phyloP scores from a whole-genome alignment of 2,797 vertebrate species.

The Lateolabrax maculatus region DNA sequence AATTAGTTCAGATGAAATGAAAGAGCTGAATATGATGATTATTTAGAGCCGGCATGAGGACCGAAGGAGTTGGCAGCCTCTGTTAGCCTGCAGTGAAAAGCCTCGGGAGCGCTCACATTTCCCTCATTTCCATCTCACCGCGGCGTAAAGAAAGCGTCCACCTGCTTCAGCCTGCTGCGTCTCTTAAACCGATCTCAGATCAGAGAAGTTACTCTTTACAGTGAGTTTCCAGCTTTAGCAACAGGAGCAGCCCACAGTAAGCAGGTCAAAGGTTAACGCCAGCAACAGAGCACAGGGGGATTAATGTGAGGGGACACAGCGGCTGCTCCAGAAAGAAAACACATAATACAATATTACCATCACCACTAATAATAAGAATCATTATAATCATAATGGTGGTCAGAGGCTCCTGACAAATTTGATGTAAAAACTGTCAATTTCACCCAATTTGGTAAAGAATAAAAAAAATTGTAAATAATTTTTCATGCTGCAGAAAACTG shows the following conservation, averaged over 20 bases:
- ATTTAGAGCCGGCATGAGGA: slow-evolving; percentile 34
- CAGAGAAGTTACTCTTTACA: background rate
- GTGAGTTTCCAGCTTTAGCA: background rate
- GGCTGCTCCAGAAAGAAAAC: background rate
- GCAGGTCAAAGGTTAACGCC: background rate
- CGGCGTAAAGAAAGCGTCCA: background rate
- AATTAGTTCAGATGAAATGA: slow-evolving; percentile 70
- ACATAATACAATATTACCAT: background rate
- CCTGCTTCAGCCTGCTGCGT: slow-evolving; percentile 2
- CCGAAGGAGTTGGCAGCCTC: slow-evolving; percentile 29
- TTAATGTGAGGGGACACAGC: background rate
- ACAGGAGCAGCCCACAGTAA: background rate
- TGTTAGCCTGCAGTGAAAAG: slow-evolving; percentile 49
- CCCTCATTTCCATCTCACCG: slow-evolving; percentile 29
- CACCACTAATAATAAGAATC: background rate
- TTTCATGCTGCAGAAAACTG: background rate
- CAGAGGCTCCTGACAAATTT: background rate
- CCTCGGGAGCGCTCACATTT: slow-evolving; percentile 45
- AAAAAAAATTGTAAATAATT: background rate
- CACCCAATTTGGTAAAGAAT: background rate
- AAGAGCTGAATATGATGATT: slow-evolving; percentile 64
- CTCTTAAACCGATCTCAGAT: slow-evolving; percentile 15
- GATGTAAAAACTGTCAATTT: no score
- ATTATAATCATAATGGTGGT: background rate
- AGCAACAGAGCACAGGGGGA: no score